Conservation (phyloP, 2,888 invertebrate genomes). For the Mythimna lalbum region DNA sequence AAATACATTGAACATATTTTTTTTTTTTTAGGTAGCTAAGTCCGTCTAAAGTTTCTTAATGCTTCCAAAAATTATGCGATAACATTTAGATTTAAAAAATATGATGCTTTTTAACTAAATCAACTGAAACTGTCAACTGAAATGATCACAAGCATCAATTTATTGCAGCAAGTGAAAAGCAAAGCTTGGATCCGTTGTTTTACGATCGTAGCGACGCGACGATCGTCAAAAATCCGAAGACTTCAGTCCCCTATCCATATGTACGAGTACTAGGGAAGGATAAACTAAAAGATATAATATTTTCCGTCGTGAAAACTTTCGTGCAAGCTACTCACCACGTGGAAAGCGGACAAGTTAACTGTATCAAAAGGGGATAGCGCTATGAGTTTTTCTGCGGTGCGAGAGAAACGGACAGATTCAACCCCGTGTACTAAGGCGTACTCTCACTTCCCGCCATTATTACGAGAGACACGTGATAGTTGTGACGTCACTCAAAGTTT, state of each 20-base stretch:
- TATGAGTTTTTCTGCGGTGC: background rate
- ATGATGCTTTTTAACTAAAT: background rate
- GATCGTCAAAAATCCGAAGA: background rate
- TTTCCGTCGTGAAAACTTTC: background rate
- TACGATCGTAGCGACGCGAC: background rate
- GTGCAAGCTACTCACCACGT: background rate
- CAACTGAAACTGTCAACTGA: background rate
- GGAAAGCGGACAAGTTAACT: background rate
- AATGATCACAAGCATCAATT: background rate
- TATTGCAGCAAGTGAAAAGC: too few species aligned
- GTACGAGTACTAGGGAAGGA: conserved; percentile 23
- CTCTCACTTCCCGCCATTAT: background rate
- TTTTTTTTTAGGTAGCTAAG: too few species aligned
- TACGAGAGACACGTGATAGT: background rate
- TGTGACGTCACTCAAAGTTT: background rate
- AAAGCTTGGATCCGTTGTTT: background rate
- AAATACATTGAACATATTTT: background rate
- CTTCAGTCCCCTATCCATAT: conserved; percentile 5
- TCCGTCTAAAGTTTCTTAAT: background rate
- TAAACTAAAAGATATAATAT: background rate
- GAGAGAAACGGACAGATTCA: background rate
- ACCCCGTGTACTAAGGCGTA: background rate
- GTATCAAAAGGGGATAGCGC: background rate
- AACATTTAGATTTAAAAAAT: background rate
- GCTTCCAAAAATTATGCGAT: background rate